Base-by-base conservation (phyloP, 2,113 vertebrate genomes). In the Camelus bactrianus region DNA sequence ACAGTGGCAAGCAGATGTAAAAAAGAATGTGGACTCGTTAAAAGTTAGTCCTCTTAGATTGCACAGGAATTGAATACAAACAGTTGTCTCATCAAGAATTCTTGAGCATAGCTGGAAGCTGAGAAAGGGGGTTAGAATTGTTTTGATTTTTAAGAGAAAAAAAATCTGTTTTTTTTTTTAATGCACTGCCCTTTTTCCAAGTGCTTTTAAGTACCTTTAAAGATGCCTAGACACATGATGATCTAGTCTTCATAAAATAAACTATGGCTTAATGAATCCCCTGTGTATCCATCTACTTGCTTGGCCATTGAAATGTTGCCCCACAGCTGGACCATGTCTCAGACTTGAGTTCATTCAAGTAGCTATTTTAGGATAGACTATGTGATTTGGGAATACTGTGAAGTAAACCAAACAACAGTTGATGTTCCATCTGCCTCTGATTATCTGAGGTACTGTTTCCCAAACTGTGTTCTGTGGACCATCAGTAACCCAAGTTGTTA, bases 131-230 rank as follows among this genome's bases (percentile, higher is more conserved):
- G 1, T 87, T 92, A 75, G 69, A 30, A 69, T 15, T 92, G 42
- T 84, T 96, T 95, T 92, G 46, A 89, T 81, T 91, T 93, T 91
- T 91, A 92, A 88, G 38, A 56, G 42, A n/a, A 91, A 94, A 95
- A 62, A 42, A 76, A 96, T 93, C 62, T 90, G 80, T 7, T 76
- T 95, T 96, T 94, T 17, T 94, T 98, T 88, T 94, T 52, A 67
- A 67, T 88, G 58, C 19, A 42, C 76, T 70, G 24, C 62, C 28
- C 62, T 91, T 28, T 56, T 50, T 92, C 20, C 64, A 73, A 92
- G 60, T 48, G 48, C 42, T 93, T 89, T 85, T 81, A 89, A 64
- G 28, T 42, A 46, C 80, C 91, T 94, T 83, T 83, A 70, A 90
- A 97, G 73, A 87, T 10, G 8, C 70, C 32, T 92, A 64, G 4